These are phyloP conservation scores for Onychomys torridus DNA, from an alignment of 2,797 vertebrate species.

Conservation along the genomic window DNA sequence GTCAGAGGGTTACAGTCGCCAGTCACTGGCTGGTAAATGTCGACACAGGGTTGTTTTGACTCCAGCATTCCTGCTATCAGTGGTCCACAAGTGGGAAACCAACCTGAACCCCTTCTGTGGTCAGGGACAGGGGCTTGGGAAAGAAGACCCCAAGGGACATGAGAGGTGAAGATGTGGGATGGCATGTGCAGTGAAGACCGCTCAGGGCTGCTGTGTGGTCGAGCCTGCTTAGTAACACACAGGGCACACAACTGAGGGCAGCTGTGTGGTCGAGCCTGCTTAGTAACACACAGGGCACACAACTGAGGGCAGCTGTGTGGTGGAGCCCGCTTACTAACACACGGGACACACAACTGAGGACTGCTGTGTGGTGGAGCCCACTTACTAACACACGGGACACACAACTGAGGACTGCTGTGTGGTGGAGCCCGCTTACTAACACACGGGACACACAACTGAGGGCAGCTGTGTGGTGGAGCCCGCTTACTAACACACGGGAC, in stretches of 20 bases:
- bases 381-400: no score
- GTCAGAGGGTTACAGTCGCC: neutral
- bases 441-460: no score
- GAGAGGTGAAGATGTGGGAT: neutral
- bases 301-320: no score
- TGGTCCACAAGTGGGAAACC: neutral
- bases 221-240: neutral
- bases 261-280: no score
- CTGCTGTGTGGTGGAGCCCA: neutral
- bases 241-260: no score
- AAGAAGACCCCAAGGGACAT: fast-evolving
- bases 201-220: neutral
- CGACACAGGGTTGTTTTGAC: neutral
- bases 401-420: no score
- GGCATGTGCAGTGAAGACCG: neutral
- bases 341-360: fast-evolving
- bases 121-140: fast-evolving
- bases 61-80: neutral
- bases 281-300: no score
- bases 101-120: neutral
- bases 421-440: no score
- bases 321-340: neutral
- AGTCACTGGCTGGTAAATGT: neutral
- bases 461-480: neutral
- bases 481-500: fast-evolving